A percentile compares a stretch with the other conserved stretches of the same genome.
These are phyloP conservation scores for Bursaphelenchus mucronatus DNA, from an alignment of 1,140 invertebrate genomes.

Conservation along the genomic window DNA sequence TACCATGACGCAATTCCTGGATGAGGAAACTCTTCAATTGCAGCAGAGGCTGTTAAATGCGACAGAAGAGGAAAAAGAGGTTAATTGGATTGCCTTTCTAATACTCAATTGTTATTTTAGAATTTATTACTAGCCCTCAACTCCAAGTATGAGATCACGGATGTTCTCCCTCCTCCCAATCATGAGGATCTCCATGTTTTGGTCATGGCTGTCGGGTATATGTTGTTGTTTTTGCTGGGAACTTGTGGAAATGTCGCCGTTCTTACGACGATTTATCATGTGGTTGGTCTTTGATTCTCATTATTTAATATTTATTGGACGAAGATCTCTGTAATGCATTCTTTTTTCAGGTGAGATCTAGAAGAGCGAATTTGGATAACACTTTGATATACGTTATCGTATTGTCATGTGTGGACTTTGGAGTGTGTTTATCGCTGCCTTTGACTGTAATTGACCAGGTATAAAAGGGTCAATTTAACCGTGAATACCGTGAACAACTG, in stretches of 20 bases:
- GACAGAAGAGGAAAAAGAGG: constrained; percentile 19
- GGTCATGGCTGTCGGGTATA: constrained; percentile 58
- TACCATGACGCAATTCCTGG: neutral
- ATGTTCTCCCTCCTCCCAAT: constrained; percentile 59
- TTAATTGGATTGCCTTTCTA: constrained; percentile 6
- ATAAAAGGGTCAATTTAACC: neutral
- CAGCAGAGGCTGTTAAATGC: constrained; percentile 23
- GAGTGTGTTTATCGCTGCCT: constrained; percentile 57
- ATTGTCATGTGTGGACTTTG: constrained; percentile 58
- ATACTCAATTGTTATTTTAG: constrained; percentile 29
- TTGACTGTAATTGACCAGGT: constrained; percentile 60
- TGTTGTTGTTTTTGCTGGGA: constrained; percentile 55
- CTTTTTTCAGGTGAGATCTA: constrained; percentile 44
- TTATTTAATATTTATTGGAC: constrained; percentile 1
- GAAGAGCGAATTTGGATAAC: constrained; percentile 51
- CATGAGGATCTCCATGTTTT: constrained; percentile 28
- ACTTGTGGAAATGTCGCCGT: constrained; percentile 60
- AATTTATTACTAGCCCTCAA: constrained; percentile 38
- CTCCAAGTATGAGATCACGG: constrained; percentile 45
- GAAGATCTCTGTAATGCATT: neutral
- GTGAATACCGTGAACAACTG: too few species aligned
- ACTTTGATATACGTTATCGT: constrained; percentile 59
- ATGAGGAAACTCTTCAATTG: constrained; percentile 16
- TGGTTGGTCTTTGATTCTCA: constrained; percentile 31
- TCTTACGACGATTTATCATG: constrained; percentile 57